Base-by-base conservation (phyloP, 2,113 vertebrate species). In the Chaetodon auriga region DNA sequence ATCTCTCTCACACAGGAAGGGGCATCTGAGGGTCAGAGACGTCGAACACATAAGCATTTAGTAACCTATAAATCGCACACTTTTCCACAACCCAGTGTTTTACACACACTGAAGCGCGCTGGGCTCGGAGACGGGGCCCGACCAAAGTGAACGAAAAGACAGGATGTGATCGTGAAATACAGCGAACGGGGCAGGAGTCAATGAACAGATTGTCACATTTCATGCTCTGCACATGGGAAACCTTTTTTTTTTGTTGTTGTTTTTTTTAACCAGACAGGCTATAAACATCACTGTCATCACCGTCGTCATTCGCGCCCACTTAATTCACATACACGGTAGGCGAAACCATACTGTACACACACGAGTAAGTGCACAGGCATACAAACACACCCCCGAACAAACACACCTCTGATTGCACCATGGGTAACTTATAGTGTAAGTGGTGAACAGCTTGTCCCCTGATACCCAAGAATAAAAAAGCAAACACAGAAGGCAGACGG, bases 201-300 rank as follows among this genome's bases (percentile, higher is more conserved):
- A 84, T 80, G 78, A 83, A 83, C 90, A 83, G 89, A 91, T 91
- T 93, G 88, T 88, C 86, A 89, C 74, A 82, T 87, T 91, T 86
- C 87, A 92, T 92, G 88, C 90, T 87, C 84, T 72, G 71, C 86
- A 83, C 74, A 68, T 80, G 82, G 68, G 85, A 84, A 62, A 75
- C 80, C 46, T 58, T 35, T 73, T 82, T 75, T 71, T 54, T 48
- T 61, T n/a, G n/a, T n/a, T n/a, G 46, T 62, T 68, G 25, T 76
- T 82, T 75, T 69, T 51, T 46, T 64, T 61, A 57, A 91, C 49
- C 36, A 84, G 78, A 93, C 84, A 64, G 87, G 85, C 87, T 74
- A 80, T 68, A 85, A 87, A 85, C 73, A 80, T 62, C 1, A 30
- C 72, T 72, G 69, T 75, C 78, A 43, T 57, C 83, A 30, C 23